Evolutionary conservation across 92 coral and sea anemone genomes (phyloP), one percentile per base, ranked within the genome.

Genomic region (Epizoanthus illoricatus): DNA sequence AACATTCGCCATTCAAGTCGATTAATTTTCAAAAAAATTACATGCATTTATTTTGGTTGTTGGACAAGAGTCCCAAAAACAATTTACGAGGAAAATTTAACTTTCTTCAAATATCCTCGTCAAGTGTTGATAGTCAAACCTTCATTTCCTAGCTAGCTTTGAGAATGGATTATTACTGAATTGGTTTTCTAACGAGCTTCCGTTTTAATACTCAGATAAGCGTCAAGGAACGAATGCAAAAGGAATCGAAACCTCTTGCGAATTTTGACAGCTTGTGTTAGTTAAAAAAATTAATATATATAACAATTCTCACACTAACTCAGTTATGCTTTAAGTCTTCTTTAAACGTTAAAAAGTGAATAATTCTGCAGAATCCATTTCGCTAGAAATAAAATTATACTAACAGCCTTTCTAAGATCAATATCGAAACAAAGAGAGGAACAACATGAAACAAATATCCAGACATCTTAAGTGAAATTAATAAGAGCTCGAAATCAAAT

Each of bases 391-490:
- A n/a, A 43, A 78, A 45, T 43, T 45, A 42, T 63, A 43, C 66
- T 45, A 13, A 49, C 47, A 63, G 57, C 28, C 54, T 8, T 47
- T 78, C 16, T n/a, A 21, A 13, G 82, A 33, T 78, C 47, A 78
- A 62, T 2, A 57, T 42, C 28, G 28, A 49, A 20, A 69, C 43
- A 17, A 28, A 9, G 43, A 24, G 42, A 69, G 28, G 41, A 42
- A 42, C 13, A 21, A 57, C 47, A 78, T 41, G 45, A 64, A 78
- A 65, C 13, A 39, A 15, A 52, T 58, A 58, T 41, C 21, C 71
- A 78, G 82, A 78, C 82, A 78, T 78, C 82, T 64, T 78, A 78
- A 78, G 58, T 62, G 65, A 54, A 78, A 63, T 45, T 78, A 63
- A 62, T 64, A 70, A 78, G 70, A 19, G 82, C 71, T 62, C 71